Base-by-base conservation (phyloP, 2,888 invertebrate genomes). In the Conistra vaccinii region DNA sequence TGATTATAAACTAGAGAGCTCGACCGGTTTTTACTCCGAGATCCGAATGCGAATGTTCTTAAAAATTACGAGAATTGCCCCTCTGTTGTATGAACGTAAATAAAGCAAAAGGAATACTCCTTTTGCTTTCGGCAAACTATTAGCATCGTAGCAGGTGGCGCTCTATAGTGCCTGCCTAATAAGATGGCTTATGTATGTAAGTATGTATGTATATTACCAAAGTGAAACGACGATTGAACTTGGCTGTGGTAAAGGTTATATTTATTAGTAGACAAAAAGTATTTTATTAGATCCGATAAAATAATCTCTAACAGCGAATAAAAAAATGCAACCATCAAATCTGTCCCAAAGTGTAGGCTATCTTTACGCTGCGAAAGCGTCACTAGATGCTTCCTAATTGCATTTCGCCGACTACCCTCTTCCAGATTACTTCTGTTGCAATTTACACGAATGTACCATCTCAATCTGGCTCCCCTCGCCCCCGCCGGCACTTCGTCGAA, bases 401-500 rank as follows among this genome's bases (percentile, higher is more conserved):
- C 91, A 91, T 92, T 89, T 91, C 80, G 84, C 84, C 82, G 88
- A 87, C 90, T 89, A 87, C 89, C 76, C 89, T 88, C 86, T 85
- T 83, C 85, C 79, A 88, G 90, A 91, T 91, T 90, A 91, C 90
- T 90, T 90, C 90, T 89, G 89, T 89, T 90, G 89, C 91, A 90
- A 90, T 91, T 89, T 89, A 88, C 87, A 88, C 90, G 85, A 90
- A 80, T 73, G 71, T 63, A 73, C 90, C 89, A 88, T 72, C 81
- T 83, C 85, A 86, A 85, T 76, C 69, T 87, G 90, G 90, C 76
- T 86, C 73, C 81, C 75, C 79, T 67, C 72, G 39, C 73, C 81
- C 75, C 68, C 35, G 3, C n/a, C 14, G 42, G 69, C 72, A 75
- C 84, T 84, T 73, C 76, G 58, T 55, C 66, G 42, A 87, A 66